Conservation (phyloP, 2,797 vertebrate species). For the Linurgus olivaceus region DNA sequence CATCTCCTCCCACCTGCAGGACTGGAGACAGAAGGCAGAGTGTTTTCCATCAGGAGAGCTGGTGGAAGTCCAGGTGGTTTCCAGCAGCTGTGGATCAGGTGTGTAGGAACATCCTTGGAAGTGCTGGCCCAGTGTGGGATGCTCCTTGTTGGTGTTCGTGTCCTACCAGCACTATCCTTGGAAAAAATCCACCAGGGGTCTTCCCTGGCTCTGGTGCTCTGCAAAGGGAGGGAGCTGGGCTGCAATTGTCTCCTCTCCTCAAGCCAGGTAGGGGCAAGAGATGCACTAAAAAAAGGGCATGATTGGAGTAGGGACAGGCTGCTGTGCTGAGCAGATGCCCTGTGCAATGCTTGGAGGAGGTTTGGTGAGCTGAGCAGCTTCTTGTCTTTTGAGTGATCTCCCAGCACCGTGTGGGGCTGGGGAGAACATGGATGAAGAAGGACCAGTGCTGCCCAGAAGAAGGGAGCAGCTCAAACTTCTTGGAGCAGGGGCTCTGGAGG, state of each 20-base stretch:
- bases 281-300: rapidly evolving
- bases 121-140: rapidly evolving
- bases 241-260: background rate
- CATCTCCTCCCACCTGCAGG: background rate
- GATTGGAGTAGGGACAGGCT: rapidly evolving
- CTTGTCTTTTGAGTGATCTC: background rate
- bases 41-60: rapidly evolving
- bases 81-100: background rate
- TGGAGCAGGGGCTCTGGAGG: background rate
- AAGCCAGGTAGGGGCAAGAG: rapidly evolving
- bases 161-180: background rate
- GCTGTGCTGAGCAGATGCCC: background rate
- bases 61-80: background rate
- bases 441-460: background rate
- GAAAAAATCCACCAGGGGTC: background rate
- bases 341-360: background rate
- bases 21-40: background rate
- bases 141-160: background rate
- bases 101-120: background rate
- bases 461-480: background rate
- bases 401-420: rapidly evolving
- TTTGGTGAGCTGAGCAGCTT: background rate
- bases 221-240: background rate
- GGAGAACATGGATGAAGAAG: rapidly evolving
- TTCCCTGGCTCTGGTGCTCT: background rate